A percentile compares a stretch with the other conserved stretches of the same genome.
phyloP scores from a whole-genome alignment of 1,140 invertebrate genomes.

The Camponotus pennsylvanicus region DNA sequence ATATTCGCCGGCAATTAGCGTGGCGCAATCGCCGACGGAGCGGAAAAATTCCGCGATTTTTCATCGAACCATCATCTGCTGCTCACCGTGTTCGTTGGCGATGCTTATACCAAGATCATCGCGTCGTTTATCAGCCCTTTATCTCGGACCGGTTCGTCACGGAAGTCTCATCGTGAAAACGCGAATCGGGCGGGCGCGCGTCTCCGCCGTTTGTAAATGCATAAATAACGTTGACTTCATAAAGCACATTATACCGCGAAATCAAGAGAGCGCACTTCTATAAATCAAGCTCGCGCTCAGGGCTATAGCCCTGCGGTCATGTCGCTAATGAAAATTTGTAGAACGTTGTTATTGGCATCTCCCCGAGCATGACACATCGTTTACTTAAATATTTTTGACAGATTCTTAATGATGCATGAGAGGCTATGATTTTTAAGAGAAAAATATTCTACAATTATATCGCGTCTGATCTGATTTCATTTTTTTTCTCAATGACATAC shows the following conservation, averaged over 20 bases:
- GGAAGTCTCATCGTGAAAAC: constrained; percentile 30
- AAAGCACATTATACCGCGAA: constrained; percentile 65
- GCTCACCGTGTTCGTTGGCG: background rate
- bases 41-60: constrained; percentile 40
- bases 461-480: background rate
- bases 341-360: constrained; percentile 56
- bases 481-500: no score
- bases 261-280: constrained; percentile 51
- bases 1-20: constrained; percentile 48
- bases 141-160: constrained; percentile 66
- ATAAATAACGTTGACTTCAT: constrained; percentile 68
- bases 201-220: constrained; percentile 34
- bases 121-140: constrained; percentile 58
- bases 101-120: background rate
- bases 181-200: constrained; percentile 3
- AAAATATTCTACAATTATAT: background rate
- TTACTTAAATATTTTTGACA: constrained; percentile 24
- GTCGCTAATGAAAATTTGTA: constrained; percentile 73
- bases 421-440: background rate
- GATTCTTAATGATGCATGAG: background rate
- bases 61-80: background rate
- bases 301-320: constrained; percentile 16
- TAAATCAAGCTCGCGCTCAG: constrained; percentile 65
- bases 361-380: constrained; percentile 8
- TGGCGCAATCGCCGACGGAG: background rate